These are phyloP conservation scores for Sialis fuliginosa DNA, from an alignment of 2,888 invertebrate species.

Conservation along the genomic window DNA sequence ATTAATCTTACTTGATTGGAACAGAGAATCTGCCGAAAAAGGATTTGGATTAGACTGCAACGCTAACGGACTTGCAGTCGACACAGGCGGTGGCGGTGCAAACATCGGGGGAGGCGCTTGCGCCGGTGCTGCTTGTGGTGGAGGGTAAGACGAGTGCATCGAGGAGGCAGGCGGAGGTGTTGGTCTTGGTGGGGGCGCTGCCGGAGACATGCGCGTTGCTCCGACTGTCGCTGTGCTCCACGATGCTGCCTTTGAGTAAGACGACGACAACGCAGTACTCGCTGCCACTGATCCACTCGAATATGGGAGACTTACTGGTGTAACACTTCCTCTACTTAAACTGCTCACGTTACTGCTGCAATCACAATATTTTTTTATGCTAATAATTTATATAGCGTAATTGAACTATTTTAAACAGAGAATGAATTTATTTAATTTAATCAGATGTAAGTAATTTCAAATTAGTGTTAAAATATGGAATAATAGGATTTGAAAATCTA, in stretches of 20 bases:
- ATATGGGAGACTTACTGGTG: slow-evolving; percentile 19
- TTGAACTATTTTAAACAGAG: background rate
- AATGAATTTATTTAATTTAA: background rate
- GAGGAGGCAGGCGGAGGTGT: slow-evolving; percentile 34
- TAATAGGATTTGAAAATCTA: background rate
- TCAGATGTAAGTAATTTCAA: background rate
- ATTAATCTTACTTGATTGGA: slow-evolving; percentile 58
- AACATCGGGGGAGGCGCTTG: slow-evolving; percentile 33
- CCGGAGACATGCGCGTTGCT: slow-evolving; percentile 27
- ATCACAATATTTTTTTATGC: slow-evolving; percentile 9
- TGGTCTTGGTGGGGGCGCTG: slow-evolving; percentile 27
- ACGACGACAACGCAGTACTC: slow-evolving; percentile 8
- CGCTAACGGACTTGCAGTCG: slow-evolving; percentile 48
- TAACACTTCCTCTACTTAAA: slow-evolving; percentile 48
- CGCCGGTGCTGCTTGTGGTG: slow-evolving; percentile 30
- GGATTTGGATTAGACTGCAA: slow-evolving; percentile 62
- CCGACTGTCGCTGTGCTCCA: slow-evolving; percentile 15
- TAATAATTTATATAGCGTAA: slow-evolving; percentile 2
- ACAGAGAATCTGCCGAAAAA: slow-evolving; percentile 74
- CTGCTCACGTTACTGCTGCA: slow-evolving; percentile 69
- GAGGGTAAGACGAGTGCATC: slow-evolving; percentile 18
- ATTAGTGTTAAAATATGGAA: background rate
- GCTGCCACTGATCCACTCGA: slow-evolving; percentile 13
- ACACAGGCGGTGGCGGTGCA: slow-evolving; percentile 31
- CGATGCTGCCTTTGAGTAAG: slow-evolving; percentile 28